These are phyloP conservation scores for Salpingus planirostris DNA, from an alignment of 2,888 invertebrate species.

Conservation along the genomic window DNA sequence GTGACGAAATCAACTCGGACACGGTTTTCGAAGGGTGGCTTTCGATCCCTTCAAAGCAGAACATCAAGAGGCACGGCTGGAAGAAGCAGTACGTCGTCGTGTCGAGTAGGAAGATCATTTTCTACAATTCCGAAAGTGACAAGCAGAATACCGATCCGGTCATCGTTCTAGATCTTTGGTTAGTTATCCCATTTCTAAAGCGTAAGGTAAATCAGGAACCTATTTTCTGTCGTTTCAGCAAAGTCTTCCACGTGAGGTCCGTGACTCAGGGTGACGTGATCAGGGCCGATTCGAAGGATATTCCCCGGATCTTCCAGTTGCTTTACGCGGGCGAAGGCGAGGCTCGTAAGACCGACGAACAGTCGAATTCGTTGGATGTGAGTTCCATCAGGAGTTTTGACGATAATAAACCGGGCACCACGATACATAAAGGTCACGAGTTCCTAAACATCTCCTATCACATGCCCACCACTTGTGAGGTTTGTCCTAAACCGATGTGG, in stretches of 20 bases:
- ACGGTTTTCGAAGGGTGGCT: slow-evolving; percentile 92
- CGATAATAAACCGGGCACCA: slow-evolving; percentile 53
- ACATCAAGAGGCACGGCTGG: slow-evolving; percentile 93
- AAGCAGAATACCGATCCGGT: slow-evolving; percentile 92
- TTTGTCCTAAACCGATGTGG: slow-evolving; percentile 95
- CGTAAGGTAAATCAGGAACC: no score
- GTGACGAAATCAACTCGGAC: slow-evolving; percentile 60
- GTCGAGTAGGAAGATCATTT: slow-evolving; percentile 92
- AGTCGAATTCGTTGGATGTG: slow-evolving; percentile 43
- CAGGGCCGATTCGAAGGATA: slow-evolving; percentile 96
- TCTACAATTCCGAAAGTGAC: slow-evolving; percentile 91
- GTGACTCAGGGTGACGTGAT: slow-evolving; percentile 99
- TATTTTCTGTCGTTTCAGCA: slow-evolving; percentile 55
- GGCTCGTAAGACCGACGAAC: slow-evolving; percentile 67
- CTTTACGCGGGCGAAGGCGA: slow-evolving; percentile 97
- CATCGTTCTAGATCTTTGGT: slow-evolving; percentile 93
- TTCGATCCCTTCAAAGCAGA: slow-evolving; percentile 90
- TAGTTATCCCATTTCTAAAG: no score
- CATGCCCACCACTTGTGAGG: slow-evolving; percentile 97
- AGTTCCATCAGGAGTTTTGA: slow-evolving; percentile 45
- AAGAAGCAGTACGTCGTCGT: slow-evolving; percentile 95
- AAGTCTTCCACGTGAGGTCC: slow-evolving; percentile 96
- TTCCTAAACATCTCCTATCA: slow-evolving; percentile 94
- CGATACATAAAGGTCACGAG: slow-evolving; percentile 88
- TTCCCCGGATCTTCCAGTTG: slow-evolving; percentile 96